Percentiles rank a stretch among this genome's conserved stretches.
Conservation (phyloP, 2,888 invertebrate genomes). For the Nomada ruficornis region DNA sequence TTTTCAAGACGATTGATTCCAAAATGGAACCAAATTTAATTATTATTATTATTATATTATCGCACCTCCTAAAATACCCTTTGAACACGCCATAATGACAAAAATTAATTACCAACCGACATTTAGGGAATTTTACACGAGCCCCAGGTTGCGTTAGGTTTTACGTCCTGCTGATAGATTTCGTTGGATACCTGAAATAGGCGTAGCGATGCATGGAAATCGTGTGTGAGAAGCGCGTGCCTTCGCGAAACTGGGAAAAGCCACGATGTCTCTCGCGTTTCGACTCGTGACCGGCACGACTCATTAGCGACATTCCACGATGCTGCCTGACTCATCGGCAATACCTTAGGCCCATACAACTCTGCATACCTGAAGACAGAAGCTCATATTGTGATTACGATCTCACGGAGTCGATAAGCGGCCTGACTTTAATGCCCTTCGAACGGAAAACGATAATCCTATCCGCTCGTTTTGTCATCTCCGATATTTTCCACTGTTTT, state of each 20-base stretch:
- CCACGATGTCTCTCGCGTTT: constrained; percentile 49
- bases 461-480: neutral
- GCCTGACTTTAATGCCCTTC: constrained; percentile 8
- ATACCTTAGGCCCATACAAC: constrained; percentile 70
- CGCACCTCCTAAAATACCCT: too few relatives aligned
- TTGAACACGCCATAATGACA: too few relatives aligned
- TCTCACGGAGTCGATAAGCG: constrained; percentile 53
- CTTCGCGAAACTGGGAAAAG: constrained; percentile 28
- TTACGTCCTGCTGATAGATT: too few relatives aligned
- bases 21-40: too few relatives aligned
- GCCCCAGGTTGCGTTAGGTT: too few relatives aligned
- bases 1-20: too few relatives aligned
- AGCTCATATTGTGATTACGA: constrained; percentile 68
- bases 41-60: too few relatives aligned
- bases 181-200: too few relatives aligned
- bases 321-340: constrained; percentile 81
- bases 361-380: constrained; percentile 71
- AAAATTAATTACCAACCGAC: too few relatives aligned
- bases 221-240: constrained; percentile 1
- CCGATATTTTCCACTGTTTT: neutral
- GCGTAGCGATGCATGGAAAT: neutral
- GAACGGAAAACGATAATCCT: constrained; percentile 9
- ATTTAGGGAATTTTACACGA: too few relatives aligned
- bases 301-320: constrained; percentile 83
- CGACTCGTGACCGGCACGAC: constrained; percentile 64